Percentiles rank a stretch among this genome's conserved stretches.
phyloP scores from a whole-genome alignment of 2,113 vertebrate genomes.

The Labeo catla region DNA sequence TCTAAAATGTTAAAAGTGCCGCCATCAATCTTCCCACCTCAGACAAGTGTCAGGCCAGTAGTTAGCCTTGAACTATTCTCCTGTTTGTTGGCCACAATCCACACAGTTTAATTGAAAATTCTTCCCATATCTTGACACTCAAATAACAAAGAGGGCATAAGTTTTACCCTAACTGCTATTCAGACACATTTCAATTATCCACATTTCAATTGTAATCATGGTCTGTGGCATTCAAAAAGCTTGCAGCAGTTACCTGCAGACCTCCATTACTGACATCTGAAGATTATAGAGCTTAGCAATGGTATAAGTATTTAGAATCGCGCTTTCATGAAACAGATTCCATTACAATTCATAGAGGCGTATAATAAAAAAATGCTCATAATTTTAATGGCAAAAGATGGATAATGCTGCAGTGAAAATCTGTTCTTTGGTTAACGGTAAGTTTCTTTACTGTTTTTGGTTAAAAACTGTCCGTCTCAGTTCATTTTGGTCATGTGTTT shows the following conservation, averaged over 20 bases:
- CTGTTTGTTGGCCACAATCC: constrained; percentile 15
- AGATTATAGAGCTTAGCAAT: constrained; percentile 15
- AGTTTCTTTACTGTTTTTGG: not conserved
- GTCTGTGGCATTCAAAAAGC: constrained; percentile 25
- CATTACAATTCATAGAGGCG: not conserved
- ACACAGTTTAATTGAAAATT: constrained; percentile 25
- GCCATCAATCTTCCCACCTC: constrained; percentile 53
- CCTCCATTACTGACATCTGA: constrained; percentile 44
- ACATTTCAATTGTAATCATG: constrained; percentile 38
- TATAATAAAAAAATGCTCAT: not conserved
- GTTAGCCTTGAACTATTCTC: constrained; percentile 27
- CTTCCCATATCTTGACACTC: constrained; percentile 12
- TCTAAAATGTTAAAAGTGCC: constrained; percentile 60
- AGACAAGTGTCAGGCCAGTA: constrained; percentile 46
- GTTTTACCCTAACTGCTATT: constrained; percentile 19
- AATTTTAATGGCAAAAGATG: not conserved
- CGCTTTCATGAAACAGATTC: not conserved
- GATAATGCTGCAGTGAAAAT: not conserved
- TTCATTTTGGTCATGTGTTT: no score
- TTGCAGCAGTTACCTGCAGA: constrained; percentile 26
- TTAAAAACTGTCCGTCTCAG: not conserved
- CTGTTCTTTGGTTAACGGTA: not conserved
- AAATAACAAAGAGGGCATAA: constrained; percentile 36
- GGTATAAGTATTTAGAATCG: not conserved
- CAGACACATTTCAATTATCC: constrained; percentile 39